Evolutionary conservation across 2,797 vertebrate genomes (phyloP).

Genomic region (Hydrolagus colliei): DNA sequence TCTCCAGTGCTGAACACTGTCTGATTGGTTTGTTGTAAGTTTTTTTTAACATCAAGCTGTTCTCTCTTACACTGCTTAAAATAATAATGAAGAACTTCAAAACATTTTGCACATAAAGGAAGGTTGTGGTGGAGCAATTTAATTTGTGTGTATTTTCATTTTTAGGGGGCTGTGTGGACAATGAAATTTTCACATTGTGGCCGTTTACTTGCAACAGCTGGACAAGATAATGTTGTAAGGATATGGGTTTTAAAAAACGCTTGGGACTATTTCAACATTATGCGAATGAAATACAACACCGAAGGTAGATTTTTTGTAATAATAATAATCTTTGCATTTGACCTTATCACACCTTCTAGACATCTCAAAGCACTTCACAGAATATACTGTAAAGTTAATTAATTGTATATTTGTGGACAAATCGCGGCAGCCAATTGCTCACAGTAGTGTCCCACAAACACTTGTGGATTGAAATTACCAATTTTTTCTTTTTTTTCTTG

Average conservation of each 20-base stretch:
- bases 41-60: not conserved
- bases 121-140: not conserved
- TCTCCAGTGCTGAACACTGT: no score
- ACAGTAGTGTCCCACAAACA: no score
- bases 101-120: not conserved
- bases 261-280: constrained; percentile 97
- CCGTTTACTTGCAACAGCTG: constrained; percentile 83
- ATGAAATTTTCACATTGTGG: constrained; percentile 99
- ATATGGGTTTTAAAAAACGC: constrained; percentile 97
- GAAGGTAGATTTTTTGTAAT: constrained; percentile 61
- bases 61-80: not conserved
- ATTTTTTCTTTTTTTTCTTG: no score
- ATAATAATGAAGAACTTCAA: not conserved
- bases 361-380: no score
- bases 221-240: constrained; percentile 91
- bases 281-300: constrained; percentile 97
- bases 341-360: no score
- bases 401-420: no score
- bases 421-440: no score
- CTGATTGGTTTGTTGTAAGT: no score
- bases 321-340: no score
- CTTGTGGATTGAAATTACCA: no score
- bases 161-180: constrained; percentile 93
- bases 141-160: constrained; percentile 34
- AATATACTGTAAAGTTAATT: no score